Base-by-base conservation (phyloP, 1,140 invertebrate species). In the Leptinotarsa texana region DNA sequence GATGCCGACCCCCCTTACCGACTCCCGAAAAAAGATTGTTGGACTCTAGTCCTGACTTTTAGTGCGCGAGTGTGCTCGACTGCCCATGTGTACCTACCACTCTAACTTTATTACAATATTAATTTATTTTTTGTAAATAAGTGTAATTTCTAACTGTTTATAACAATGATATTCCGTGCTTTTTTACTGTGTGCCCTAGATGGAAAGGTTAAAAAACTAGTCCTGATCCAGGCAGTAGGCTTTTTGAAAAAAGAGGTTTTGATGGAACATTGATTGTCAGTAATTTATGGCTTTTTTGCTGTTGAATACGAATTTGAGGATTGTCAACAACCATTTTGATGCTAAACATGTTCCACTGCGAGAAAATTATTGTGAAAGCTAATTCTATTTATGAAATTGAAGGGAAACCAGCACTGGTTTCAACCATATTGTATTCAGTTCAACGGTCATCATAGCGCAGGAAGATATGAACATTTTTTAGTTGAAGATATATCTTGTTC, bases 21-120 rank as follows among this genome's bases (percentile, higher is more conserved):
- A 88, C 88, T 69, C 87, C 89, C 22, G 88, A 89, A 77, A 90
- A 90, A 82, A 83, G 88, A 47, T 83, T 90, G 75, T 84, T 90
- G 69, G 88, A 73, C 63, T 73, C 71, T 24, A 78, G 74, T 76
- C 72, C 75, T 21, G 72, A 77, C 51, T 73, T 67, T 71, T 75
- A 77, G 74, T 65, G 72, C 63, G 72, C 69, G 63, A 72, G 42
- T 72, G 68, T 69, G 62, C 71, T 70, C 77, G 78, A 80, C 80
- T 81, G 78, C 78, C 80, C 73, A 74, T 79, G 79, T 80, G 80
- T 81, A 81, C 80, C 78, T 81, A 80, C 69, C 77, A 79, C 72
- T 71, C 73, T 72, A 69, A 69, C 74, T 78, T 77, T 78, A 82
- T 83, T 83, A 73, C 75, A 80, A 77, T 79, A 83, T 83, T 83